These are phyloP conservation scores for Drosophila quinaria DNA, from an alignment of 2,888 invertebrate genomes.

Conservation along the genomic window DNA sequence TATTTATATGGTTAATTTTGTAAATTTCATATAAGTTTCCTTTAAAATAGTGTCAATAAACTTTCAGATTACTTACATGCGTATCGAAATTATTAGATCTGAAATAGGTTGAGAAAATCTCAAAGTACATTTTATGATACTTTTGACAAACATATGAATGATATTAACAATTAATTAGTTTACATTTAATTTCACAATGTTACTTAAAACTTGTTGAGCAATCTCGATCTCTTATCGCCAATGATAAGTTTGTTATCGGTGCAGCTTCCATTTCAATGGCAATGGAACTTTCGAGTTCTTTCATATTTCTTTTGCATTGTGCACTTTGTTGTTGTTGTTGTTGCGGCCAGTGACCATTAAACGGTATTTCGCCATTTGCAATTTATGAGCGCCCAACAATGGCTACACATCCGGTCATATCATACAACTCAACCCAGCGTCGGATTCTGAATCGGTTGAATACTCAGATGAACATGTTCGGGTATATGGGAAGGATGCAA, in stretches of 20 bases:
- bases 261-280: constrained; percentile 8
- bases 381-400: constrained; percentile 79
- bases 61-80: no score
- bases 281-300: constrained; percentile 25
- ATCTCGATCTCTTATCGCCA: neutral
- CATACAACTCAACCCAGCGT: constrained; percentile 23
- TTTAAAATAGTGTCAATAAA: no score
- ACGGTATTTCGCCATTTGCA: constrained; percentile 83
- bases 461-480: neutral
- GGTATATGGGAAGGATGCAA: neutral
- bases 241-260: neutral
- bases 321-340: constrained; percentile 39
- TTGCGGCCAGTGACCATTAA: constrained; percentile 75
- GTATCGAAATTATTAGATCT: no score
- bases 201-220: neutral
- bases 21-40: no score
- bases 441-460: constrained; percentile 16
- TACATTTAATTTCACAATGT: no score
- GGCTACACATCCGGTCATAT: constrained; percentile 61
- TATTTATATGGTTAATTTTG: no score
- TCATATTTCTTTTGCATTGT: constrained; percentile 3
- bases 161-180: no score
- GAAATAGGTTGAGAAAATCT: no score
- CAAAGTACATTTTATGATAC: no score
- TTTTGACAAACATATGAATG: neutral